These are phyloP conservation scores for Mormyrus proboscirostris DNA, from an alignment of 2,797 vertebrate species.

Conservation along the genomic window DNA sequence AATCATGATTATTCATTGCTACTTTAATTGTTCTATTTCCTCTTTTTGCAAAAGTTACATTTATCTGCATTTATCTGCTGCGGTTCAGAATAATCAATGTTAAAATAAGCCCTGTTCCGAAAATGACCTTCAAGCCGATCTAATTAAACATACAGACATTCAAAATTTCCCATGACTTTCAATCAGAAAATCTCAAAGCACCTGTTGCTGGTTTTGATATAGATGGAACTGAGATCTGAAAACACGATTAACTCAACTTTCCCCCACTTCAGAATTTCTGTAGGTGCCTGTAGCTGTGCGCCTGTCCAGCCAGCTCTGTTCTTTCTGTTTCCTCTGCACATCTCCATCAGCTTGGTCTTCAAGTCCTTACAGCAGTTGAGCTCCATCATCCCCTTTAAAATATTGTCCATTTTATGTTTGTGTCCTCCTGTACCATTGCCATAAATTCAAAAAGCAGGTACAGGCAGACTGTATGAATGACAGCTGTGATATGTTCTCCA, in stretches of 20 bases:
- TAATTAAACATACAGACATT: not conserved
- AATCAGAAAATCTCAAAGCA: not conserved
- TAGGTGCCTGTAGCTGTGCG: not conserved
- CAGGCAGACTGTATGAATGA: not conserved
- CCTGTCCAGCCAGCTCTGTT: not conserved
- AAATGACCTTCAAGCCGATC: not conserved
- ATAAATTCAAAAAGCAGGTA: not conserved
- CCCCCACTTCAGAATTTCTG: not conserved
- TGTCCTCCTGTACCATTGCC: not conserved
- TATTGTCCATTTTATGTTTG: not conserved
- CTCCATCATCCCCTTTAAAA: not conserved
- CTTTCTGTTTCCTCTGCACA: not conserved
- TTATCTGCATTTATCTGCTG: not conserved
- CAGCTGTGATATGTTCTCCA: not conserved
- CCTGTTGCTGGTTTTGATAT: not conserved
- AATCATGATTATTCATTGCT: not conserved
- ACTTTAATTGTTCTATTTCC: not conserved
- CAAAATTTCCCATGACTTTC: not conserved
- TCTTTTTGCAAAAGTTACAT: not conserved
- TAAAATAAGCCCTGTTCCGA: not conserved
- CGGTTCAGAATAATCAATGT: not conserved
- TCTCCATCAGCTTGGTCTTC: not conserved
- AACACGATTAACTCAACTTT: not conserved
- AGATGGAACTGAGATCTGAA: not conserved
- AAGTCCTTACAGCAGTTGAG: not conserved